phyloP scores from a whole-genome alignment of 37 sponge, comb jelly and placozoan species.

The Chondrosia reniformis region DNA sequence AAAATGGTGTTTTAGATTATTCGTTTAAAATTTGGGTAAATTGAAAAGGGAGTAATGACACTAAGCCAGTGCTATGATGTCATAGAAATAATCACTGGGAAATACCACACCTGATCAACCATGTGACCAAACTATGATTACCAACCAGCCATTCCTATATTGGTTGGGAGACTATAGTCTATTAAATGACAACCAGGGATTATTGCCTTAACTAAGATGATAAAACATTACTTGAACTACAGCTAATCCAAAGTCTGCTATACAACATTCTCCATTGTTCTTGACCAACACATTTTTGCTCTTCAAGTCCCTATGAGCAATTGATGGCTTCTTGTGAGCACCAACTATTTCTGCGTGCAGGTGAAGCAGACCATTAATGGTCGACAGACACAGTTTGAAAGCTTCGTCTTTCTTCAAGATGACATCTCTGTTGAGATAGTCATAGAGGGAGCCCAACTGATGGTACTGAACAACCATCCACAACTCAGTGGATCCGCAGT shows the following conservation, averaged over 20 bases:
- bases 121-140: too few species aligned
- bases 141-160: too few species aligned
- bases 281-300: conserved; percentile 92
- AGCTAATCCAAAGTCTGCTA: conserved; percentile 90
- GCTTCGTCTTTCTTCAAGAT: conserved; percentile 34
- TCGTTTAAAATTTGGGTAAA: too few species aligned
- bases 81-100: too few species aligned
- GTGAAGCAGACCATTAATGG: conserved; percentile 63
- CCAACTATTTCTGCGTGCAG: conserved; percentile 77
- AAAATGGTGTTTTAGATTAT: too few species aligned
- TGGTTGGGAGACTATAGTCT: too few species aligned
- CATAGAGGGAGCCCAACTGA: conserved; percentile 74
- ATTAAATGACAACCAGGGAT: too few species aligned
- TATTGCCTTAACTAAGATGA: too few species aligned
- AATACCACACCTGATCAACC: too few species aligned
- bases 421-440: conserved; percentile 28
- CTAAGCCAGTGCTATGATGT: too few species aligned
- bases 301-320: conserved; percentile 96
- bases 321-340: conserved; percentile 58
- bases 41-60: too few species aligned
- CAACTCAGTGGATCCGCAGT: conserved; percentile 54
- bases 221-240: conserved; percentile 43
- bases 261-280: conserved; percentile 70
- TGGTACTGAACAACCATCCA: conserved; percentile 90
- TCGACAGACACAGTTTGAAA: conserved; percentile 31